Evolutionary conservation across 2,888 invertebrate genomes (phyloP).

Genomic region (Harmothoe impar): DNA sequence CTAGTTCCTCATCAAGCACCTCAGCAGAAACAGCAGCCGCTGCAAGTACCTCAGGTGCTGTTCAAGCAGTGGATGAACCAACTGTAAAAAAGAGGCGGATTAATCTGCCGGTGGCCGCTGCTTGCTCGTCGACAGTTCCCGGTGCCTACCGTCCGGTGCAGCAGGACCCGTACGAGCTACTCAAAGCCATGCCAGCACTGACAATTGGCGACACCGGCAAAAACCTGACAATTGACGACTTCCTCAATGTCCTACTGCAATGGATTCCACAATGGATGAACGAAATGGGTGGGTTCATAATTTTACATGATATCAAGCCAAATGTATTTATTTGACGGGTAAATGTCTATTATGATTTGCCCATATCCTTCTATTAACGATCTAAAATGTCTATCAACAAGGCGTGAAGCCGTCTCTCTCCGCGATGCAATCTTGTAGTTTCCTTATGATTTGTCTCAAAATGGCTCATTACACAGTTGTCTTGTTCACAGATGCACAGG

Average conservation of each 20-base stretch:
- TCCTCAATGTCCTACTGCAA: slow-evolving; percentile 21
- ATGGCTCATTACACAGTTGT: too few species aligned
- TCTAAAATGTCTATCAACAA: too few species aligned
- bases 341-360: too few species aligned
- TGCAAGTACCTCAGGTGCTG: too few species aligned
- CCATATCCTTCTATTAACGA: too few species aligned
- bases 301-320: too few species aligned
- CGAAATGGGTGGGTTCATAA: slow-evolving; percentile 10
- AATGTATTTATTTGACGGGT: too few species aligned
- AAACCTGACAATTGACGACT: not conserved
- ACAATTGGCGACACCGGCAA: not conserved
- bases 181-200: slow-evolving; percentile 19
- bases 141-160: not conserved
- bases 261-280: slow-evolving; percentile 35
- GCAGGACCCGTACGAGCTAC: slow-evolving; percentile 40
- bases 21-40: too few species aligned
- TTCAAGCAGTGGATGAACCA: not conserved
- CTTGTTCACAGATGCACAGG: slow-evolving; percentile 7
- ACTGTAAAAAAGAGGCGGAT: not conserved
- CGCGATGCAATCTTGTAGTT: too few species aligned
- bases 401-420: too few species aligned
- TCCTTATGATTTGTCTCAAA: too few species aligned
- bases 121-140: slow-evolving; percentile 25
- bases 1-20: too few species aligned
- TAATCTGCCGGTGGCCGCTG: slow-evolving; percentile 3